These are phyloP conservation scores for Anticlea derivata DNA, from an alignment of 2,888 invertebrate genomes.

Conservation along the genomic window DNA sequence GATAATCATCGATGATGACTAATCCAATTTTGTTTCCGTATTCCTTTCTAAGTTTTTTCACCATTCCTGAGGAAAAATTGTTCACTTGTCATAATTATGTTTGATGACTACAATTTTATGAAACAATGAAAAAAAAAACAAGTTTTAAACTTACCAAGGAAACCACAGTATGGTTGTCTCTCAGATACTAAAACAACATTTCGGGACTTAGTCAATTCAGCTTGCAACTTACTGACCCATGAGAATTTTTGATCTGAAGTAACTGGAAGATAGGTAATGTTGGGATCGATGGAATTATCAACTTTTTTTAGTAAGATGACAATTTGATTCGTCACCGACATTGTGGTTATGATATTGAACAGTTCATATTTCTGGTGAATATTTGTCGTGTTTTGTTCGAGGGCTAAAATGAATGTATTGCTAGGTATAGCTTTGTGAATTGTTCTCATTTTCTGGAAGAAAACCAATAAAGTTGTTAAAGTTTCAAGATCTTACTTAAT, in stretches of 20 bases:
- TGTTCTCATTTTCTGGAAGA: constrained; percentile 53
- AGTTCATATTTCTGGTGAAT: constrained; percentile 41
- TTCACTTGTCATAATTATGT: too few species aligned
- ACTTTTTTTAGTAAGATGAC: constrained; percentile 50
- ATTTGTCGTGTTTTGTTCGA: constrained; percentile 46
- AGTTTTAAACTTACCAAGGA: constrained; percentile 46
- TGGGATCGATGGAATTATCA: constrained; percentile 25
- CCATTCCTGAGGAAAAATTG: too few species aligned
- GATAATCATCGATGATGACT: constrained; percentile 73
- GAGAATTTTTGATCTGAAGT: constrained; percentile 50
- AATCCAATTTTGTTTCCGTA: constrained; percentile 70
- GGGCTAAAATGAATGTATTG: constrained; percentile 48
- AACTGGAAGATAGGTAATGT: constrained; percentile 47
- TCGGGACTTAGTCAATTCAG: constrained; percentile 48
- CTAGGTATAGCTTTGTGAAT: constrained; percentile 39
- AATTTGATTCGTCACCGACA: constrained; percentile 48
- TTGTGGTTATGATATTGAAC: constrained; percentile 50
- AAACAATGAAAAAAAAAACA: too few species aligned
- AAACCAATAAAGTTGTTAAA: background rate
- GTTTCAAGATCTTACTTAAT: too few species aligned
- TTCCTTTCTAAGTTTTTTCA: constrained; percentile 87
- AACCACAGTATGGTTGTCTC: constrained; percentile 52
- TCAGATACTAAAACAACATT: constrained; percentile 55
- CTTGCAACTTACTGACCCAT: constrained; percentile 51
- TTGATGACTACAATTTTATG: too few species aligned